These are phyloP conservation scores for Anastatus disparis DNA, from an alignment of 1,140 invertebrate species.

Conservation along the genomic window DNA sequence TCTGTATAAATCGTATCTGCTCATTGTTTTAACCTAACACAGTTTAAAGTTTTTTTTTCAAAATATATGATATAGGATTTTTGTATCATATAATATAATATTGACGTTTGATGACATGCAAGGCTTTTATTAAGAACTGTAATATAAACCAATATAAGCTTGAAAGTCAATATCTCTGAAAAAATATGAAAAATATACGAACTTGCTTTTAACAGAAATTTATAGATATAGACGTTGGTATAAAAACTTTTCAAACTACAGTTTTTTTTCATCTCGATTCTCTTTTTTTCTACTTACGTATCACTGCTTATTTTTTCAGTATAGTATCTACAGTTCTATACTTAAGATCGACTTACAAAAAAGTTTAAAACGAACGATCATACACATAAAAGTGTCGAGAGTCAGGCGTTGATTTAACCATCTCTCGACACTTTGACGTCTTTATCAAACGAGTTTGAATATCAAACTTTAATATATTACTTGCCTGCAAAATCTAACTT, in stretches of 20 bases:
- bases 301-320: background rate
- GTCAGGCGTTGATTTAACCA: background rate
- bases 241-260: constrained; percentile 15
- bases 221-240: background rate
- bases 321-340: too few species aligned
- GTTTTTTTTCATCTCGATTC: background rate
- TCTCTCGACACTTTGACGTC: background rate
- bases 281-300: constrained; percentile 1
- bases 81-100: too few species aligned
- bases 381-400: too few species aligned
- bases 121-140: too few species aligned
- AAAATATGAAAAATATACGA: background rate
- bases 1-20: too few species aligned
- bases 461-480: background rate
- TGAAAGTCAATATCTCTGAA: too few species aligned
- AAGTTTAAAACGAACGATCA: background rate
- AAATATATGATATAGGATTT: too few species aligned
- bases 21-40: too few species aligned
- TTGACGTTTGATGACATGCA: too few species aligned
- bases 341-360: background rate
- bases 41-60: too few species aligned
- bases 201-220: constrained; percentile 1
- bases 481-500: background rate
- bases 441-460: background rate
- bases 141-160: too few species aligned